Base-by-base conservation (phyloP, 2,888 invertebrate species). In the Brachyptera putata region DNA sequence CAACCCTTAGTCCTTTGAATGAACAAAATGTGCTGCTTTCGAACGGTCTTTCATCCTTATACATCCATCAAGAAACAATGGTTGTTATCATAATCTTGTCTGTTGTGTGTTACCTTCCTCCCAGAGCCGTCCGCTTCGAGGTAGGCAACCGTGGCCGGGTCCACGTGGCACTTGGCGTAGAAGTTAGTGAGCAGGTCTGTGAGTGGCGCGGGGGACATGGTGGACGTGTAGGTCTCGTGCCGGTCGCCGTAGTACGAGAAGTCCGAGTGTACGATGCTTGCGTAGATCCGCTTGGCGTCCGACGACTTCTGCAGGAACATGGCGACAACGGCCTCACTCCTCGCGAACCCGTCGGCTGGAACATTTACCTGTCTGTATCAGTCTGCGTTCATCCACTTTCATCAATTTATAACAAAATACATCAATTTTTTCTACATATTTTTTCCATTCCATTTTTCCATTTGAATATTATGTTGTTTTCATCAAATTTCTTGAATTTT, bases 71-170 rank as follows among this genome's bases (percentile, higher is more conserved):
- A n/a, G n/a, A n/a, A n/a, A n/a, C n/a, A n/a, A n/a, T n/a, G n/a
- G n/a, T n/a, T n/a, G n/a, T n/a, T n/a, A n/a, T n/a, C n/a, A n/a
- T n/a, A n/a, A n/a, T n/a, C n/a, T n/a, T n/a, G n/a, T n/a, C n/a
- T n/a, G n/a, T 11, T 30, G 16, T 9, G 4, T 21, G 18, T 53
- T 61, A 70, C 71, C 69, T 80, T 79, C 21, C 81, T 81, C 46
- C 82, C 84, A 18, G 82, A 82, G 18, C 84, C 84, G 71, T 95
- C 95, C 57, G 94, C 91, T 73, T 95, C 95, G 1, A 95, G 81
- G 71, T 86, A 95, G 66, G 84, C 84, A 57, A 95, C 77, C 1
- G 77, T 75, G 2, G 75, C 74, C 0, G 93, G 91, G 60, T 84
- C 80, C 14, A 95, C 75, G 46, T 83, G 80, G 65, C 88, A 85